Evolutionary conservation across 2,888 invertebrate species (phyloP), one percentile per base, ranked within the genome.

Genomic region (Ophion obscuratus): DNA sequence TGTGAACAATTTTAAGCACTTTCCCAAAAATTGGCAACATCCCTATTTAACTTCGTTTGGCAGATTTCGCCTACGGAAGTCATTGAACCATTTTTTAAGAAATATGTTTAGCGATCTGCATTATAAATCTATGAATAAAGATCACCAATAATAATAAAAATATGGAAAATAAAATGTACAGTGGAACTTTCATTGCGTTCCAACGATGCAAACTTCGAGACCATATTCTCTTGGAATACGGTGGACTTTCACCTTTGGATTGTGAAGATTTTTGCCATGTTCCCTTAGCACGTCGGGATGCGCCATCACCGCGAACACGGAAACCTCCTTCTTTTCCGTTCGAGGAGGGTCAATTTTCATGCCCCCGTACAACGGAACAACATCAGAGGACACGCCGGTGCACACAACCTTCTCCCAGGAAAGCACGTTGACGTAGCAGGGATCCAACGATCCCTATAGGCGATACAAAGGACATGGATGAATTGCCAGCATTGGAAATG

Each of bases 371-470:
- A 97, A 93, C 5, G 96, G 96, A 91, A 97, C 96, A 10, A 96
- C 96, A 92, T 96, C 96, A 76, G 95, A 95, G 87, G 96, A 95
- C 90, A 95, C 96, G 87, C 95, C 95, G 20, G 96, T 96, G 92
- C 96, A 96, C 0, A 96, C 96, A 88, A 97, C 96, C 92, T 96
- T 96, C 89, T 96, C 96, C 97, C 97, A 97, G 90, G 97, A 96
- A 73, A 97, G 92, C 62, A 97, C 96, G 93, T 97, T 97, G 87
- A 97, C 91, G 74, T 93, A 94, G 85, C 94, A 94, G 14, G 93
- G 93, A 68, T 91, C 90, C 20, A 90, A 70, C 2, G 91, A 92
- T 74, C 92, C 93, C 94, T 94, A 76, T 24, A 88, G 83, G 59
- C 6, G 59, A 47, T 59, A 20, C 14, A 27, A 84, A 14, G 36